Base-by-base conservation (phyloP, 2,888 invertebrate genomes). In the Anodontia alba region DNA sequence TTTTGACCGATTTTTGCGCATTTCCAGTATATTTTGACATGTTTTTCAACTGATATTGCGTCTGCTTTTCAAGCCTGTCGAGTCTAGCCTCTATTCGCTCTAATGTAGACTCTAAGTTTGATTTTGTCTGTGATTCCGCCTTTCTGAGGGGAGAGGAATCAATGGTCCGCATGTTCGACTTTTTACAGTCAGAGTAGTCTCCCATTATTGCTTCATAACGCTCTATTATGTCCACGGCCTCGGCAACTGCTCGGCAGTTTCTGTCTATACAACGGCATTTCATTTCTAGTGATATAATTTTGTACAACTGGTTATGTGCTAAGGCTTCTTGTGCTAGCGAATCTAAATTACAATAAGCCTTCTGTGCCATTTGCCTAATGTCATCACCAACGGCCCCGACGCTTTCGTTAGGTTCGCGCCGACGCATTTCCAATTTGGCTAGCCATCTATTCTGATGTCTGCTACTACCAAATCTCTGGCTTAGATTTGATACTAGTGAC, bases 141-240 rank as follows among this genome's bases (percentile, higher is more conserved):
- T 26, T n/a, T 57, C 26, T 5, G 38, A 8, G 38, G 38, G 7
- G 5, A 8, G 38, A 38, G 7, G 38, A 38, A 38, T 26, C 23
- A 2, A 26, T n/a, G n/a, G n/a, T n/a, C n/a, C n/a, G n/a, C n/a
- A n/a, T n/a, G n/a, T n/a, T n/a, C n/a, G n/a, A n/a, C n/a, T 23
- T 57, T 26, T 29, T 57, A 5, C 3, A 7, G 23, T 5, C 7
- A 17, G 57, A 57, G 29, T 57, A 5, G 2, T 57, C 57, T 57
- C 57, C 57, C 29, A 57, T 23, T 8, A 57, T 57, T 5, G 7
- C 49, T 42, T 80, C 80, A 29, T 76, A 80, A 31, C 72, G 33
- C 23, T 79, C 79, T 36, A 79, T 79, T 8, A 74, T 23, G 23
- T 74, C 66, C 17, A 79, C 75, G 8, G 80, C 80, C n/a, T 76